Conservation (phyloP, 2,113 vertebrate species). For the Nibea albiflora region DNA sequence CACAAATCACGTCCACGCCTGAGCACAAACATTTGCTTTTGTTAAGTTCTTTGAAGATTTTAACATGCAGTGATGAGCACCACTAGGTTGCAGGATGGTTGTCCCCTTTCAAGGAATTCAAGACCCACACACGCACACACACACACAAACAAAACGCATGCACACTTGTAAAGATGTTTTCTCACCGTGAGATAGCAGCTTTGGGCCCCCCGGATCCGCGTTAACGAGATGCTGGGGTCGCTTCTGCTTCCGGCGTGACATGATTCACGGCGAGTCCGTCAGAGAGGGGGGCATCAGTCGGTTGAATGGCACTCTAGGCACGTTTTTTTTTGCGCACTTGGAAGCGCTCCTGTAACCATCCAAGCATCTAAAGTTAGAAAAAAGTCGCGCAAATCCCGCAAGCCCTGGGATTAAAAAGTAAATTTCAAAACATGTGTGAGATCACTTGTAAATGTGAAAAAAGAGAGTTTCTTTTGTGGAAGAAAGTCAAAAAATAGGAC, state of each 20-base stretch:
- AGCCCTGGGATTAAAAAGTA: background rate
- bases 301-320: slow-evolving; percentile 58
- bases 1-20: no score
- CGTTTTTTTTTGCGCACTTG: slow-evolving; percentile 75
- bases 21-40: slow-evolving; percentile 9
- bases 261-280: slow-evolving; percentile 83
- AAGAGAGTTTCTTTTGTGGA: background rate
- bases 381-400: slow-evolving; percentile 12
- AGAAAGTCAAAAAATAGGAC: slow-evolving; percentile 1
- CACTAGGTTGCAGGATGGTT: background rate
- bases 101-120: background rate
- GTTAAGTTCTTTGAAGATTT: background rate
- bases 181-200: slow-evolving; percentile 83
- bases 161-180: slow-evolving; percentile 50
- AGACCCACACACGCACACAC: background rate
- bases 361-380: slow-evolving; percentile 42
- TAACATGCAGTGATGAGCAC: background rate
- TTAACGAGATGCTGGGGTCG: slow-evolving; percentile 88
- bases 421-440: no score
- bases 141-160: slow-evolving; percentile 12
- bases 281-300: slow-evolving; percentile 79
- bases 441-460: background rate
- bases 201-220: slow-evolving; percentile 83
- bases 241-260: slow-evolving; percentile 89
- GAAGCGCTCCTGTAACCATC: slow-evolving; percentile 62